Evolutionary conservation across 2,888 invertebrate species (phyloP), one percentile per base, ranked within the genome.

Genomic region (Microplitis deprimator): DNA sequence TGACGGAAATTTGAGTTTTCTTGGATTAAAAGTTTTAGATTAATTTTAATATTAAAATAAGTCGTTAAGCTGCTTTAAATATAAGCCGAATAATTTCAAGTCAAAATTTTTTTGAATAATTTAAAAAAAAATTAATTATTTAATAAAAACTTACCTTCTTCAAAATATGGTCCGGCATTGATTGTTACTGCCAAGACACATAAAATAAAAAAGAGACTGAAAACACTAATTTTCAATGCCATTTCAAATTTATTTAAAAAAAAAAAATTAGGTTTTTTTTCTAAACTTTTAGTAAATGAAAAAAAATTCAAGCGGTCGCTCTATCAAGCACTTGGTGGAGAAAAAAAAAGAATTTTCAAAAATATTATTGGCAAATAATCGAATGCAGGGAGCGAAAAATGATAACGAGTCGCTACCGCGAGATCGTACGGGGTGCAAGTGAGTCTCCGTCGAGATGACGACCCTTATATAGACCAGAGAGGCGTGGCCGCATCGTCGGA

Each of bases 381-480:
- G n/a, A 39, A 70, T 20, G 16, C n/a, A 4, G 60, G 64, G 40
- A 29, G 39, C 50, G 10, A 50, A 50, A 10, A 65, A 41, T 20
- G 64, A 64, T 68, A 67, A 72, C 4, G 71, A 70, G 73, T 17
- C 60, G 70, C 50, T 40, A 65, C 77, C 68, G 82, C 76, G 67
- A 77, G 79, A 73, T 81, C 78, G 78, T 78, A 83, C 84, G 83
- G 84, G 81, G 80, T 84, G 85, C 86, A 84, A 89, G 84, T 88
- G 89, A 85, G 85, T 83, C 82, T 83, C 82, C 80, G 79, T 80
- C 75, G 82, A 82, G 81, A 79, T 79, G 75, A 79, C 80, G 81
- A 82, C 79, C 82, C 85, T 89, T 89, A 87, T 89, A 89, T 89
- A 89, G 88, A 85, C 83, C 81, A 80, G 80, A 84, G 86, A 84